phyloP scores from a whole-genome alignment of 2,797 vertebrate species.

The Lophotriccus pileatus region DNA sequence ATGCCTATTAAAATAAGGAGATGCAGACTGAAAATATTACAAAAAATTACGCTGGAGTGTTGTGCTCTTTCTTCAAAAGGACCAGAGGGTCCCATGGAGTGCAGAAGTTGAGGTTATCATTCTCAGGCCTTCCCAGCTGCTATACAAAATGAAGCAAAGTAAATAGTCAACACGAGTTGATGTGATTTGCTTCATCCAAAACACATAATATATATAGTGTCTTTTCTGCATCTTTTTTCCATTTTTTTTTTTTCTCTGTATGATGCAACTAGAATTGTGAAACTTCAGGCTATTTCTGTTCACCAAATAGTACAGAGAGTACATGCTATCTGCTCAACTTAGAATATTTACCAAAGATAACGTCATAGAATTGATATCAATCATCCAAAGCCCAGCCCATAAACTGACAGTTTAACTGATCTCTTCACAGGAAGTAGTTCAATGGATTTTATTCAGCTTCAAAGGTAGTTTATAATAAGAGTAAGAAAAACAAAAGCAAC shows the following conservation, averaged over 20 bases:
- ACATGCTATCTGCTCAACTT: background rate
- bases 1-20: background rate
- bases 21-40: background rate
- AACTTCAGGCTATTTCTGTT: background rate
- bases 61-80: background rate
- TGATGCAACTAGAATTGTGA: background rate
- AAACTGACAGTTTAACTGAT: background rate
- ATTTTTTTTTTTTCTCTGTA: background rate
- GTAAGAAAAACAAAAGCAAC: background rate
- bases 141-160: background rate
- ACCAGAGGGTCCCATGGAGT: background rate
- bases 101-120: background rate
- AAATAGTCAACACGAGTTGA: background rate
- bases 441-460: constrained; percentile 6
- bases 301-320: background rate
- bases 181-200: background rate
- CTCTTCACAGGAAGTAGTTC: background rate
- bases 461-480: background rate
- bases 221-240: background rate
- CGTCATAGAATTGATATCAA: background rate
- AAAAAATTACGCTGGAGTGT: background rate
- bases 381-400: background rate
- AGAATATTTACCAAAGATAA: background rate
- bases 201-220: background rate
- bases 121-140: background rate